Percentiles rank a stretch among this genome's conserved stretches.
These are phyloP conservation scores for Drosophila arizonae DNA, from an alignment of 1,140 invertebrate species.

Conservation along the genomic window DNA sequence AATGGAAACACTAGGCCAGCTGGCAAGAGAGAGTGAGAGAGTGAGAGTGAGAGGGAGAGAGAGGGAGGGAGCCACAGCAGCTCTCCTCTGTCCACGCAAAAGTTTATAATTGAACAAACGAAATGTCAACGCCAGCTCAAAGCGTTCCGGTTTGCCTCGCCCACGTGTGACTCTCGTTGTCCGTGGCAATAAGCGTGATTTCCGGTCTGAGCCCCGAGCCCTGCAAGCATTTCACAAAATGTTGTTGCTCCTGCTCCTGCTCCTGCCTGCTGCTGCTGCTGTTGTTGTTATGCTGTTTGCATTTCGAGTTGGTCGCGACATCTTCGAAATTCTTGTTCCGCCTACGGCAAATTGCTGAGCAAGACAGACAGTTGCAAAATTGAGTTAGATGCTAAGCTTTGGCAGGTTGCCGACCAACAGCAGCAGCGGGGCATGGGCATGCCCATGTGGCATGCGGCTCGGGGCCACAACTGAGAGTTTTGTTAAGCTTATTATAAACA, in stretches of 20 bases:
- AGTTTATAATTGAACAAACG: slow-evolving; percentile 80
- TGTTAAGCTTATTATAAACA: slow-evolving; percentile 71
- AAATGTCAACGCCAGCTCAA: slow-evolving; percentile 77
- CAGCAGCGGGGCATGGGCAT: neutral
- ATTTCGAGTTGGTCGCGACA: slow-evolving; percentile 47
- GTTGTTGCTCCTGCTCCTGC: neutral
- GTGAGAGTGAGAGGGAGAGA: neutral
- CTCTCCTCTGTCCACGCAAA: slow-evolving; percentile 50
- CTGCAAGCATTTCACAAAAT: neutral
- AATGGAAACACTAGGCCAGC: slow-evolving; percentile 1
- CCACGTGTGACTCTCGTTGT: slow-evolving; percentile 34
- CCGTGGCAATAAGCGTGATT: slow-evolving; percentile 32
- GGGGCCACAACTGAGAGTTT: slow-evolving; percentile 26
- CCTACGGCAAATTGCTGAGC: slow-evolving; percentile 43
- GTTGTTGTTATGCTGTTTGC: slow-evolving; percentile 52
- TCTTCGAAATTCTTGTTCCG: slow-evolving; percentile 46
- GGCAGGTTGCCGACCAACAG: slow-evolving; percentile 47
- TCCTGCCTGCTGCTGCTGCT: neutral
- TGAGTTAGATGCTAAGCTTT: slow-evolving; percentile 70
- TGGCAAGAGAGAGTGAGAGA: neutral
- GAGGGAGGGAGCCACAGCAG: neutral
- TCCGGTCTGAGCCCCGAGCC: slow-evolving; percentile 8
- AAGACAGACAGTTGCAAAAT: slow-evolving; percentile 64
- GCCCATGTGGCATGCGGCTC: neutral
- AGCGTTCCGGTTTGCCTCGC: slow-evolving; percentile 35